A percentile compares a stretch with the other conserved stretches of the same genome.
These are phyloP conservation scores for Oophaga sylvatica DNA, from an alignment of 2,797 vertebrate genomes.

Conservation along the genomic window DNA sequence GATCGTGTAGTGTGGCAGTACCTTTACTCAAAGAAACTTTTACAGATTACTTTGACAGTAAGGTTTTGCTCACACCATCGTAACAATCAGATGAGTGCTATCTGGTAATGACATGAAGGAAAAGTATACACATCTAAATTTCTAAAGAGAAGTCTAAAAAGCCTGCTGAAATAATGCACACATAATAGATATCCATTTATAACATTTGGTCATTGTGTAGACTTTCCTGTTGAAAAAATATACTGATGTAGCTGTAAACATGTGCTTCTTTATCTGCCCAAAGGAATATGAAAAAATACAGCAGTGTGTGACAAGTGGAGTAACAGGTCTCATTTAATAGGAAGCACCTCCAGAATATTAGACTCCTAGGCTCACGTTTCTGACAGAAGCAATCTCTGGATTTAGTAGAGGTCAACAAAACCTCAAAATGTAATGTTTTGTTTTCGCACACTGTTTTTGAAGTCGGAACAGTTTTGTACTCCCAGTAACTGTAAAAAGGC, in stretches of 20 bases:
- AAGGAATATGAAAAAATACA: conserved; percentile 60
- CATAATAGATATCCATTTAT: neutral
- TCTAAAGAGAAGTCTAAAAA: neutral
- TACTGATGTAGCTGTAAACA: conserved; percentile 44
- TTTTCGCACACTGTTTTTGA: conserved; percentile 48
- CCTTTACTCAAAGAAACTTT: too few species aligned
- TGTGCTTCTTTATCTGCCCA: conserved; percentile 46
- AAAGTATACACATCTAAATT: neutral
- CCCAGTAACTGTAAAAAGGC: conserved; percentile 43
- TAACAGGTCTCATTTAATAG: conserved; percentile 61
- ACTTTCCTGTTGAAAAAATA: conserved; percentile 38
- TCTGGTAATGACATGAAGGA: too few species aligned
- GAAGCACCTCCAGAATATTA: conserved; percentile 59
- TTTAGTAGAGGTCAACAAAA: conserved; percentile 52
- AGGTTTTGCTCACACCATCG: too few species aligned
- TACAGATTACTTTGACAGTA: too few species aligned
- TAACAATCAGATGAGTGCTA: too few species aligned
- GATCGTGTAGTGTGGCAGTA: too few species aligned
- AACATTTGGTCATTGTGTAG: conserved; percentile 6
- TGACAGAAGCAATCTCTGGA: conserved; percentile 49
- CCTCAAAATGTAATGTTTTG: conserved; percentile 48
- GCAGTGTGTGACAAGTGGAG: conserved; percentile 54
- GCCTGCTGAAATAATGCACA: neutral
- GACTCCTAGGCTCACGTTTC: conserved; percentile 57
- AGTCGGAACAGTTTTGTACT: conserved; percentile 37